phyloP scores from a whole-genome alignment of 2,888 invertebrate species.

The Volucella inflata region DNA sequence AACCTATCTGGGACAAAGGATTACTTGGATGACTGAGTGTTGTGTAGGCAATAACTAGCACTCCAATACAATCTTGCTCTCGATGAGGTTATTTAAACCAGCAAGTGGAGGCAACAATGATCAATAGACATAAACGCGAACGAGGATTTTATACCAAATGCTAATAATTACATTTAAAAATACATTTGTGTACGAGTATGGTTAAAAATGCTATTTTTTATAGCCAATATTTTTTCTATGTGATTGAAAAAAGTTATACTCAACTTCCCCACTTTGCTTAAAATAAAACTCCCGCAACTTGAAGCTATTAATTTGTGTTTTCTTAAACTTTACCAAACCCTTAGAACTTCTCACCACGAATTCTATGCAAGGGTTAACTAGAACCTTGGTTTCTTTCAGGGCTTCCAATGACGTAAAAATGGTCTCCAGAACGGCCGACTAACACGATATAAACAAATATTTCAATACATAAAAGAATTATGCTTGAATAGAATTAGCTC shows the following conservation, averaged over 20 bases:
- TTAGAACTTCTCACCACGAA: constrained; percentile 65
- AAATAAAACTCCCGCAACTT: background rate
- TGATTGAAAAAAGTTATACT: background rate
- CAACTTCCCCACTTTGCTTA: background rate
- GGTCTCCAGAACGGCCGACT: constrained; percentile 46
- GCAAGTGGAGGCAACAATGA: no score
- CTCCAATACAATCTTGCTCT: no score
- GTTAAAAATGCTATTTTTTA: no score
- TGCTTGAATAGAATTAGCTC: constrained; percentile 57
- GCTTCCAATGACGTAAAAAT: constrained; percentile 63
- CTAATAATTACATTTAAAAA: no score
- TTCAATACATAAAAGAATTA: constrained; percentile 66
- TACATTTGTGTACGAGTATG: no score
- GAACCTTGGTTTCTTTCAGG: constrained; percentile 20
- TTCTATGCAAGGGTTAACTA: constrained; percentile 36
- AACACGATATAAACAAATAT: constrained; percentile 66
- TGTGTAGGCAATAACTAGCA: no score
- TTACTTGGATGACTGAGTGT: no score
- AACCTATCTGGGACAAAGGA: no score
- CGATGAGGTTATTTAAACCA: no score
- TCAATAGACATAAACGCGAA: no score
- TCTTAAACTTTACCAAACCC: constrained; percentile 57
- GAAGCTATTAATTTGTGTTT: background rate
- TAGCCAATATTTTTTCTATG: background rate
- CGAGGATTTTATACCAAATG: no score